Conservation (phyloP, 2,797 vertebrate species). For the Anabacerthia variegaticeps region DNA sequence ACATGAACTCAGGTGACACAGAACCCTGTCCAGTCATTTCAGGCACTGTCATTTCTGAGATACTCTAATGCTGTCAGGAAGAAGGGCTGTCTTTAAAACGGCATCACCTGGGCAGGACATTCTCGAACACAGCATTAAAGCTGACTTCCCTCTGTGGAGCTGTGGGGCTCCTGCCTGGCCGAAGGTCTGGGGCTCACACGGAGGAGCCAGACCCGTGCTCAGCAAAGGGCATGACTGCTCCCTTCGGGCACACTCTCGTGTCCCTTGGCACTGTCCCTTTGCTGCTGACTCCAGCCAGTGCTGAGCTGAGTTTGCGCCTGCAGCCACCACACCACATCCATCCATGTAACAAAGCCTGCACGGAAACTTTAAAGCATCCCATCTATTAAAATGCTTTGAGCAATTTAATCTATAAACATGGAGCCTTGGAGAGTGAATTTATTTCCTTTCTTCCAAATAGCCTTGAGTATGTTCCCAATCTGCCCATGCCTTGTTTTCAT, state of each 20-base stretch:
- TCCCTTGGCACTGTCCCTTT: neutral
- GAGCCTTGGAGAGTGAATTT: neutral
- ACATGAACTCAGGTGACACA: neutral
- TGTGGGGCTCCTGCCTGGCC: neutral
- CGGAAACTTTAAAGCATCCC: neutral
- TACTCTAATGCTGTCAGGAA: neutral
- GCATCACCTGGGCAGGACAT: neutral
- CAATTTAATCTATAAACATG: neutral
- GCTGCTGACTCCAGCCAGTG: neutral
- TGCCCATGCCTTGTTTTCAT: neutral
- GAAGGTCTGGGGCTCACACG: neutral
- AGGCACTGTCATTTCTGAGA: neutral
- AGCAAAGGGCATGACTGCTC: rapidly evolving
- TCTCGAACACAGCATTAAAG: neutral
- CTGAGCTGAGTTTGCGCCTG: rapidly evolving
- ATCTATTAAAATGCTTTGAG: neutral
- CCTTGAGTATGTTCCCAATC: slow-evolving; percentile 2
- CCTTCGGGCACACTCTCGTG: rapidly evolving
- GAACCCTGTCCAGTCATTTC: neutral
- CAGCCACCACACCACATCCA: rapidly evolving
- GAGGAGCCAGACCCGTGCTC: neutral
- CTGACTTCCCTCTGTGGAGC: neutral
- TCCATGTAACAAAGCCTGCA: neutral
- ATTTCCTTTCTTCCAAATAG: neutral
- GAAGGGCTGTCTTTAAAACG: neutral